phyloP scores from a whole-genome alignment of 2,888 invertebrate genomes.

The Micropterix aruncella region DNA sequence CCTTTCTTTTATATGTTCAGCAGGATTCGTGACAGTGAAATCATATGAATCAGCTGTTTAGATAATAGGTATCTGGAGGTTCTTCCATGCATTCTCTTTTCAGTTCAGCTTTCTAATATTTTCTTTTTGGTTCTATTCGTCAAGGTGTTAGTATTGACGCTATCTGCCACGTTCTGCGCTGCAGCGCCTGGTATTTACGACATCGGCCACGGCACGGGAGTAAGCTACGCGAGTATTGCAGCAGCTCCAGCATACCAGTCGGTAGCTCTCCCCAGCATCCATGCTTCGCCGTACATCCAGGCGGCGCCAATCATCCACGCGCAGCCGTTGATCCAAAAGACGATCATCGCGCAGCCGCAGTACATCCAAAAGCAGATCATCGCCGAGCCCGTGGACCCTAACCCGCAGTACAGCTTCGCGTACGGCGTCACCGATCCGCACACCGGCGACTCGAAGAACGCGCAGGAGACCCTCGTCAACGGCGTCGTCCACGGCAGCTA shows the following conservation, averaged over 20 bases:
- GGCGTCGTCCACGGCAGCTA: constrained; percentile 39
- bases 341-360: background rate
- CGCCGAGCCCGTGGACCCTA: constrained; percentile 35
- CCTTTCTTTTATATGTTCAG: no score
- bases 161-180: background rate
- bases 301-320: background rate
- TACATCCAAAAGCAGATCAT: background rate
- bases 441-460: constrained; percentile 38
- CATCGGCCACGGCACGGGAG: background rate
- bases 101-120: no score
- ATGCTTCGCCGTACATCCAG: no score
- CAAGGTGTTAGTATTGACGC: background rate
- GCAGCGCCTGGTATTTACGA: background rate
- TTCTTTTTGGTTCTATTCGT: no score
- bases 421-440: constrained; percentile 36
- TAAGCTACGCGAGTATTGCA: background rate
- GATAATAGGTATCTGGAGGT: no score
- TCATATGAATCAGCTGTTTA: no score
- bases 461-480: constrained; percentile 33
- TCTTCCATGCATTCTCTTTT: no score
- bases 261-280: no score
- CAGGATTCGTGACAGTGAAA: no score
- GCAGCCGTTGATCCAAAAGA: background rate
- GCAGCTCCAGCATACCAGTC: no score
- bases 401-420: constrained; percentile 37